Evolutionary conservation across 2,113 vertebrate genomes (phyloP).

Genomic region (Corythornis cristatus): DNA sequence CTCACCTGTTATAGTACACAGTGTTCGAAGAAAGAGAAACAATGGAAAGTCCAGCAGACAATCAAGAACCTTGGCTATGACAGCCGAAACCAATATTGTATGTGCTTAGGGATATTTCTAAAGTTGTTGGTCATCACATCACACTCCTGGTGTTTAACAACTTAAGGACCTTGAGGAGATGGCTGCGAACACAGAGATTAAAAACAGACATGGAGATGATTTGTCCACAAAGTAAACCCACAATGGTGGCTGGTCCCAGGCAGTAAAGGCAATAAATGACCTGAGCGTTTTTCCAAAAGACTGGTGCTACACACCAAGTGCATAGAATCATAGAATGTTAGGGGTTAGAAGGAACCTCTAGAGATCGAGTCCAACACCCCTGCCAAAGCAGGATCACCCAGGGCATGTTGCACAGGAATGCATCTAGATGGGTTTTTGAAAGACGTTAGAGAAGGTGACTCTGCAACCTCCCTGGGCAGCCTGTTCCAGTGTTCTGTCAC

Average conservation of each 20-base stretch:
- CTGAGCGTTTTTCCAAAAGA: neutral
- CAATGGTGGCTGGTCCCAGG: neutral
- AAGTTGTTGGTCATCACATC: neutral
- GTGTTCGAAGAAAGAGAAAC: neutral
- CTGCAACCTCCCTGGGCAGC: no score
- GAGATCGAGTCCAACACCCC: no score
- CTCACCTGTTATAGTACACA: neutral
- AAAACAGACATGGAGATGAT: neutral
- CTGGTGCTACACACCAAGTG: rapidly evolving
- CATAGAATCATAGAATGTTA: no score
- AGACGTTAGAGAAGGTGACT: no score
- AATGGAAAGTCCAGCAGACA: rapidly evolving
- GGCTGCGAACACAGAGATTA: neutral
- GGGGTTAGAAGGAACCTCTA: no score
- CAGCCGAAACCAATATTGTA: rapidly evolving
- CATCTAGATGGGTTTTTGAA: no score
- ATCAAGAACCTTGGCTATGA: neutral
- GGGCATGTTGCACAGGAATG: no score
- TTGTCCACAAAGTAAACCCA: neutral
- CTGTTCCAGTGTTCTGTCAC: no score
- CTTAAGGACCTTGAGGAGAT: neutral
- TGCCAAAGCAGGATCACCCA: no score
- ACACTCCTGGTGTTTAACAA: neutral
- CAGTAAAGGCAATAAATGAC: neutral
- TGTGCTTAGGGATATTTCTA: neutral